These are phyloP conservation scores for Apostichopus leukothele DNA, from an alignment of 53 echinoderm and acorn worm species.

Conservation along the genomic window DNA sequence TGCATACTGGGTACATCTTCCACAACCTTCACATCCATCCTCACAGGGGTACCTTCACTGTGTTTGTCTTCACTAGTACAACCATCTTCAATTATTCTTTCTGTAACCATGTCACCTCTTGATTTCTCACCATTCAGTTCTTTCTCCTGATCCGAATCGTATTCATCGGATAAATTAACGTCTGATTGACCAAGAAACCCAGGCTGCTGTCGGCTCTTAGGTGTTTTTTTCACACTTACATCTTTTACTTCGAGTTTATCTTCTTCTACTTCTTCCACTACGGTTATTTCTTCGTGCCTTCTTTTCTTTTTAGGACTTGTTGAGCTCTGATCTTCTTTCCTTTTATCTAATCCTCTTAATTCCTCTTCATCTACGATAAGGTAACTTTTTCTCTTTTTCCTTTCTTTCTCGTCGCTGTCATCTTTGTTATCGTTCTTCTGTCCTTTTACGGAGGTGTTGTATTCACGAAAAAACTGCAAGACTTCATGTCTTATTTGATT, in stretches of 20 bases:
- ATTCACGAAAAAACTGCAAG: conserved; percentile 13
- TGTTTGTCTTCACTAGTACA: conserved; percentile 8
- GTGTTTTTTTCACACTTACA: no score
- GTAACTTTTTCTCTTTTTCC: neutral
- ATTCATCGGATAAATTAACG: conserved; percentile 38
- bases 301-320: conserved; percentile 4
- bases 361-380: conserved; percentile 28
- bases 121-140: neutral
- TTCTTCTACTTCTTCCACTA: neutral
- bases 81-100: conserved; percentile 2
- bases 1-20: no score
- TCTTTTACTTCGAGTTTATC: neutral
- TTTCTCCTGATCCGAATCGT: conserved; percentile 33
- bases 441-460: neutral
- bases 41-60: neutral
- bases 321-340: neutral
- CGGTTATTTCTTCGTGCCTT: neutral
- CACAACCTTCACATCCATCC: no score
- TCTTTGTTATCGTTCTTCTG: neutral
- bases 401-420: neutral
- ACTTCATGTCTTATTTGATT: conserved; percentile 15
- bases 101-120: neutral
- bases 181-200: conserved; percentile 24
- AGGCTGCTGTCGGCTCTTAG: neutral
- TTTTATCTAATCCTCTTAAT: conserved; percentile 10